These are phyloP conservation scores for Trichonephila inaurata DNA, from an alignment of 1,140 invertebrate genomes.

Conservation along the genomic window DNA sequence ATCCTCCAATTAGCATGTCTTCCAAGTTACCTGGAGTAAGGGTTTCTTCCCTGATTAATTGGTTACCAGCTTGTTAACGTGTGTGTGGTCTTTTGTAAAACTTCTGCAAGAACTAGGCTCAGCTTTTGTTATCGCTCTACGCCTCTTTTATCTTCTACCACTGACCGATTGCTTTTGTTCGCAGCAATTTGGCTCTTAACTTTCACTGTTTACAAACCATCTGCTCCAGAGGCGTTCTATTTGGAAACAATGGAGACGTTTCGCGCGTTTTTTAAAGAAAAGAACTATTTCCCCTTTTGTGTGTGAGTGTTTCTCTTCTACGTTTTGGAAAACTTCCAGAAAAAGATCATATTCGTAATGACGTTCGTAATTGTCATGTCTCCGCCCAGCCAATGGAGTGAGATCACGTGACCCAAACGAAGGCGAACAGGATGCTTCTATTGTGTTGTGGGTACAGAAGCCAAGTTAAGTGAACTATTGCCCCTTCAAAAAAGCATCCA, in stretches of 20 bases:
- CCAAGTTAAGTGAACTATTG: background rate
- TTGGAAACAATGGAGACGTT: background rate
- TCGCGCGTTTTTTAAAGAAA: background rate
- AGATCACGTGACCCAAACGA: background rate
- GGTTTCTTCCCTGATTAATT: background rate
- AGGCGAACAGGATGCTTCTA: background rate
- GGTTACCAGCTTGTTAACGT: background rate
- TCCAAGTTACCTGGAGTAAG: background rate
- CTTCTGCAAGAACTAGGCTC: background rate
- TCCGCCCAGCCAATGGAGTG: background rate
- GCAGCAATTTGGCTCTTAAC: background rate
- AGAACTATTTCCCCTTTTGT: background rate
- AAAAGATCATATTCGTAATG: background rate
- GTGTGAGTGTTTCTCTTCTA: background rate
- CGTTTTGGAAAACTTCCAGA: background rate
- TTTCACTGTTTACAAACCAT: background rate
- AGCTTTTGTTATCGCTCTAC: background rate
- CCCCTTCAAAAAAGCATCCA: background rate
- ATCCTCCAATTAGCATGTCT: background rate
- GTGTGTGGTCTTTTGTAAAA: background rate
- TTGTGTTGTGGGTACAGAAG: background rate
- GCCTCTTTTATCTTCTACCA: background rate
- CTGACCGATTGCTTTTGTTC: background rate
- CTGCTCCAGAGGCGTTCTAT: background rate
- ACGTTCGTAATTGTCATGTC: conserved; percentile 1